A percentile compares a stretch with the other conserved stretches of the same genome.
These are phyloP conservation scores for Boleophthalmus pectinirostris DNA, from an alignment of 2,113 vertebrate genomes.

Conservation along the genomic window DNA sequence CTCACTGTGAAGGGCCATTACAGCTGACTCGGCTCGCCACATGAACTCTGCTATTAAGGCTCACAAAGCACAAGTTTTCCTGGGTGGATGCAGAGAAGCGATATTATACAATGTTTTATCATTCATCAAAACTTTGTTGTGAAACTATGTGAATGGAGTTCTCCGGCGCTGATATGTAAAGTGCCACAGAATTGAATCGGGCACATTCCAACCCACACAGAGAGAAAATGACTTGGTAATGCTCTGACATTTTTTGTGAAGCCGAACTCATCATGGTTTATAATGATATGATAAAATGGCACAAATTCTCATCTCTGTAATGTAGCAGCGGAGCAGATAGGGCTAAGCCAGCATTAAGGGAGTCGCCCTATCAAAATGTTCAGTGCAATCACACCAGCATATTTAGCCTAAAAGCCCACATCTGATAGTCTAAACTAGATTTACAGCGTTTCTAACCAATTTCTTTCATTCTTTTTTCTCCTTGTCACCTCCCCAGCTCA, in stretches of 20 bases:
- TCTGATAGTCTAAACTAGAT: background rate
- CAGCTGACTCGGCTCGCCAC: constrained; percentile 19
- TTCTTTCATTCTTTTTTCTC: background rate
- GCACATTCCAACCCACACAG: constrained; percentile 10
- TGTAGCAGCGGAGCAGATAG: constrained; percentile 4
- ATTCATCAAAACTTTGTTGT: constrained; percentile 19
- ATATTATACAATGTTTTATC: constrained; percentile 42
- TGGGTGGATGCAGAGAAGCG: constrained; percentile 22
- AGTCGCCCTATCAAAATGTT: constrained; percentile 3
- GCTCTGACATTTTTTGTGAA: constrained; percentile 5
- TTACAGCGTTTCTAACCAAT: background rate
- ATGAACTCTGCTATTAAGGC: constrained; percentile 17
- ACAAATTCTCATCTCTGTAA: constrained; percentile 12
- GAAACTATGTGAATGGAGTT: constrained; percentile 9
- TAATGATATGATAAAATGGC: constrained; percentile 11
- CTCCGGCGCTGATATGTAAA: constrained; percentile 2
- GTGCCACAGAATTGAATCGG: constrained; percentile 7
- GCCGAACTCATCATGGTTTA: constrained; percentile 5
- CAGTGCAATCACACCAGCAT: constrained; percentile 6
- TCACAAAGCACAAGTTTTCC: constrained; percentile 23
- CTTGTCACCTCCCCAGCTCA: background rate
- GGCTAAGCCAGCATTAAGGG: constrained; percentile 4
- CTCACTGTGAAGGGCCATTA: constrained; percentile 27
- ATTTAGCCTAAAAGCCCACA: constrained; percentile 7
- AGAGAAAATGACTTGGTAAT: constrained; percentile 9